phyloP scores from a whole-genome alignment of 2,113 vertebrate species.

The Xenus cinereus region DNA sequence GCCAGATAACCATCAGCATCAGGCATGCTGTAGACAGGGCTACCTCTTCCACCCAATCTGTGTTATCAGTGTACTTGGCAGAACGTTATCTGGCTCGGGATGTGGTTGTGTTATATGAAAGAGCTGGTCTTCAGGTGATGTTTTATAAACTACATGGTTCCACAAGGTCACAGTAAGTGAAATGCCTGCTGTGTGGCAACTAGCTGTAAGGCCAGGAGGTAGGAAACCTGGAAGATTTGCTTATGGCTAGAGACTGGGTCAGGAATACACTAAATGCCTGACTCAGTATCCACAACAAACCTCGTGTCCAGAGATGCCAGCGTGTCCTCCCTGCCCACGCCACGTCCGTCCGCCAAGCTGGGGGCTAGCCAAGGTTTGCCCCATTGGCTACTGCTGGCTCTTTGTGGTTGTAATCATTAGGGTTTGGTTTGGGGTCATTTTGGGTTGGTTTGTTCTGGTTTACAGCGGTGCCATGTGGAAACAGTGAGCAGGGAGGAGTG shows the following conservation, averaged over 20 bases:
- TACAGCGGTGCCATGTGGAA: background rate
- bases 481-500: background rate
- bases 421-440: background rate
- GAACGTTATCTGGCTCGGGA: fast-evolving
- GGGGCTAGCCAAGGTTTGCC: fast-evolving
- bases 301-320: fast-evolving
- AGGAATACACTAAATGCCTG: background rate
- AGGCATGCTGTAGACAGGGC: background rate
- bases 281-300: background rate
- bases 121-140: background rate
- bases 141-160: background rate
- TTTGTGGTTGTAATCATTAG: background rate
- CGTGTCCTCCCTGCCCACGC: fast-evolving
- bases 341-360: fast-evolving
- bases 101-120: background rate
- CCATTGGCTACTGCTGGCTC: background rate
- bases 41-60: background rate
- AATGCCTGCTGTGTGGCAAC: background rate
- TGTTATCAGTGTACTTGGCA: too few species aligned
- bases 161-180: background rate
- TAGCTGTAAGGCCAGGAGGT: fast-evolving
- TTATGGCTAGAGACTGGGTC: background rate
- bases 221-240: background rate
- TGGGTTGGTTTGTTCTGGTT: background rate
- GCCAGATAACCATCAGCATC: background rate